Base-by-base conservation (phyloP, 2,113 vertebrate genomes). In the Scomber scombrus region DNA sequence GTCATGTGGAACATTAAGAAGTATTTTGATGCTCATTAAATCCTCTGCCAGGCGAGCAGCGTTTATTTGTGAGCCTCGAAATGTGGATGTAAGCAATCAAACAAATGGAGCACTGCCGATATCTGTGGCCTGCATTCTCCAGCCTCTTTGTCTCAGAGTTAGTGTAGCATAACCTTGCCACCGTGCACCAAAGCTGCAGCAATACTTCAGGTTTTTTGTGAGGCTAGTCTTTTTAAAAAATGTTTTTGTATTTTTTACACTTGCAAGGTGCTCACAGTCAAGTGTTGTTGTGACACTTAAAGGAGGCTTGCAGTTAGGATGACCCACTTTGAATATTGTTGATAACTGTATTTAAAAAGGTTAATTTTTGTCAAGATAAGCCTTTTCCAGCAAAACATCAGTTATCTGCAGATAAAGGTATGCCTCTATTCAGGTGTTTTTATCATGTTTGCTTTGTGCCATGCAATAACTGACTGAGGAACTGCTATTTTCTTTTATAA, bases 1-100 rank as follows among this genome's bases (percentile, higher is more conserved):
- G 74, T 82, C 66, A 85, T 55, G 69, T 58, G 67, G 75, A 82
- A 76, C 81, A 73, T 85, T 81, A 64, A 75, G 62, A 83, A 68
- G 69, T 85, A 78, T 85, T 89, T 76, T 78, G 62, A 71, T 71
- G 77, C 79, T 80, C 64, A 54, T 92, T 90, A 90, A 87, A 85
- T 82, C 50, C 23, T 40, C 71, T 62, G 61, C 76, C 57, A 49
- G 50, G 71, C 9, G 8, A 52, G 57, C 26, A 12, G n/a, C 62
- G 69, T 75, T 78, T 86, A 71, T 85, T 81, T 75, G 63, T 47
- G 68, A 80, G 60, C 71, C 72, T 60, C 50, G 26, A 71, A 85
- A 68, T 82, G 26, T 76, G 52, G 62, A 75, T 81, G 21, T 26
- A 70, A 74, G 79, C 45, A 66, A 60, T 66, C 63, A 52, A 23